Conservation (phyloP, 1,140 invertebrate species). For the Aphidius ervi region DNA sequence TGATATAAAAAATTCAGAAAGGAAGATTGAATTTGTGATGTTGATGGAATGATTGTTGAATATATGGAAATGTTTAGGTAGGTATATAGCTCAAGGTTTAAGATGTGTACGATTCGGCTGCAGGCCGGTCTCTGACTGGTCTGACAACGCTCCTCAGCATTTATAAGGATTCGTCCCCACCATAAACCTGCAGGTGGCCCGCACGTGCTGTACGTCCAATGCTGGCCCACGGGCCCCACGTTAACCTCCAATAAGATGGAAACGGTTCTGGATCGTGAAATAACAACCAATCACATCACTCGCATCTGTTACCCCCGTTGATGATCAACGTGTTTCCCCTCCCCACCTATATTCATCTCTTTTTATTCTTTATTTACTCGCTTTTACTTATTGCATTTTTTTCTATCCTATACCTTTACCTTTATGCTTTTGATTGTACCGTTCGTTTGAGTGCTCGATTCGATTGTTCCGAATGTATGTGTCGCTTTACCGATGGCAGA, state of each 20-base stretch:
- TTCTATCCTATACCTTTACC: slow-evolving; percentile 16
- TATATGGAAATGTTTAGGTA: not conserved
- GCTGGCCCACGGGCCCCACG: slow-evolving; percentile 42
- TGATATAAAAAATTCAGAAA: too few relatives aligned
- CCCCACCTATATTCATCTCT: slow-evolving; percentile 12
- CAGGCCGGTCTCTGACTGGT: slow-evolving; percentile 42
- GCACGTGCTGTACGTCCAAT: slow-evolving; percentile 46
- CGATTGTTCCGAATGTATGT: slow-evolving; percentile 6
- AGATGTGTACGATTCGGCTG: slow-evolving; percentile 32
- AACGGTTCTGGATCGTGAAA: slow-evolving; percentile 30
- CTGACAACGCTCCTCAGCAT: slow-evolving; percentile 34
- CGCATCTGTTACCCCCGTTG: slow-evolving; percentile 36
- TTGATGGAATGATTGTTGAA: not conserved
- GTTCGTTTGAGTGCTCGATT: slow-evolving; percentile 13
- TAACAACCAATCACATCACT: slow-evolving; percentile 36
- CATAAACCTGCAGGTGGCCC: slow-evolving; percentile 40
- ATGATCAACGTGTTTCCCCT: slow-evolving; percentile 1
- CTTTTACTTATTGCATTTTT: slow-evolving; percentile 24
- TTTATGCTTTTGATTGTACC: slow-evolving; percentile 9
- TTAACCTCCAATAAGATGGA: slow-evolving; percentile 40
- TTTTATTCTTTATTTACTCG: slow-evolving; percentile 14
- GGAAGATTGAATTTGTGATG: too few relatives aligned
- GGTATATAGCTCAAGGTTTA: not conserved
- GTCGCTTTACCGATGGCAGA: not conserved
- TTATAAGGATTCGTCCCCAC: slow-evolving; percentile 40